These are phyloP conservation scores for Chrysina gloriosa DNA, from an alignment of 2,888 invertebrate species.

Conservation along the genomic window DNA sequence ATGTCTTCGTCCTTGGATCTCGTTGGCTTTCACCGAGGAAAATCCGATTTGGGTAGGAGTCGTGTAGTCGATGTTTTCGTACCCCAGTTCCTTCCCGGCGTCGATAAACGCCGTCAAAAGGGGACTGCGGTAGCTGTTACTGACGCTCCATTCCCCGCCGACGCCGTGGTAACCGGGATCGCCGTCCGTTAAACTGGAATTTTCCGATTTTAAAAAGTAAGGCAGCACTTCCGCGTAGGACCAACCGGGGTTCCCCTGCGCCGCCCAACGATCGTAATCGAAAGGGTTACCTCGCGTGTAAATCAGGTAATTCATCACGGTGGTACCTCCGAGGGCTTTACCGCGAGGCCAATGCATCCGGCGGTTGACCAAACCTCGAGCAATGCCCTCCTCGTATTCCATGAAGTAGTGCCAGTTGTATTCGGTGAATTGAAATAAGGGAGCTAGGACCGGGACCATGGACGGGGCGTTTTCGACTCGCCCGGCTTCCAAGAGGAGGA, in stretches of 20 bases:
- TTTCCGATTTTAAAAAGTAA: slow-evolving; percentile 67
- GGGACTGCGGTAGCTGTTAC: slow-evolving; percentile 69
- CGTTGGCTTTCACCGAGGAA: slow-evolving; percentile 65
- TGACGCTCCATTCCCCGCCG: slow-evolving; percentile 72
- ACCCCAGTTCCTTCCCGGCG: slow-evolving; percentile 64
- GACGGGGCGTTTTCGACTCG: slow-evolving; percentile 60
- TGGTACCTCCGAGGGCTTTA: slow-evolving; percentile 71
- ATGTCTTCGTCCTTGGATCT: slow-evolving; percentile 67
- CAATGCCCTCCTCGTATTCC: slow-evolving; percentile 53
- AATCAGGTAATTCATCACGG: slow-evolving; percentile 75
- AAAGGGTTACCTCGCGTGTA: slow-evolving; percentile 78
- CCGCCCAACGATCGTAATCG: slow-evolving; percentile 78
- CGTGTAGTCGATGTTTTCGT: slow-evolving; percentile 64
- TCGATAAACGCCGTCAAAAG: slow-evolving; percentile 60
- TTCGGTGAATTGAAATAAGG: slow-evolving; percentile 66
- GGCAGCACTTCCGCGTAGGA: slow-evolving; percentile 65
- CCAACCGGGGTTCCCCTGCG: slow-evolving; percentile 80
- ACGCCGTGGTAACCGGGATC: slow-evolving; percentile 69
- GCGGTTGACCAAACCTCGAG: slow-evolving; percentile 39
- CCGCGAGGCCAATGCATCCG: slow-evolving; percentile 70
- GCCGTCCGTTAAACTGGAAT: slow-evolving; percentile 56
- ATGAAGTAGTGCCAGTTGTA: slow-evolving; percentile 70
- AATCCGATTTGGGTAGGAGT: slow-evolving; percentile 61
- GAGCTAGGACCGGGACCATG: slow-evolving; percentile 65
- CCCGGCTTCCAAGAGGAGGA: slow-evolving; percentile 58